Percentiles rank a stretch among this genome's conserved stretches.
phyloP scores from a whole-genome alignment of 2,888 invertebrate genomes.

The Euzetes globulus region DNA sequence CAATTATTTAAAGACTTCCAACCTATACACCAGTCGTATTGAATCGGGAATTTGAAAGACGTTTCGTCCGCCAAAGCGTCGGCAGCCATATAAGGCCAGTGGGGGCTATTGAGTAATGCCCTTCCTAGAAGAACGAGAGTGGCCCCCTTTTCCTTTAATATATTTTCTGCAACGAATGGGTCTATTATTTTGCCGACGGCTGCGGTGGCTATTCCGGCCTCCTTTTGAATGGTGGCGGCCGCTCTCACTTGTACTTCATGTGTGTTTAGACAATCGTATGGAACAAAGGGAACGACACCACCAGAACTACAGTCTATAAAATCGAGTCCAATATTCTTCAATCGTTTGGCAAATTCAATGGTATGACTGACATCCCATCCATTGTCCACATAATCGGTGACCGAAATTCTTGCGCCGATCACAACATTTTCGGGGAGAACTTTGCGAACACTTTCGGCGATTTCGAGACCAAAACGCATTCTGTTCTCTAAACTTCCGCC shows the following conservation, averaged over 20 bases:
- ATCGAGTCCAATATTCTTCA: constrained; percentile 12
- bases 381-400: background rate
- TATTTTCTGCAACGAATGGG: background rate
- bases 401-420: background rate
- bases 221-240: background rate
- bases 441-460: background rate
- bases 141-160: background rate
- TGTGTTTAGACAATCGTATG: background rate
- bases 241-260: background rate
- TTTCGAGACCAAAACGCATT: constrained; percentile 15
- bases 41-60: background rate
- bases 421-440: background rate
- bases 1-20: background rate
- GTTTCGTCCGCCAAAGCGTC: background rate
- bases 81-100: constrained; percentile 20
- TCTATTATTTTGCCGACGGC: constrained; percentile 21
- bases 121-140: background rate
- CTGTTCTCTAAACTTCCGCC: constrained; percentile 23
- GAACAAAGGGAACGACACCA: background rate
- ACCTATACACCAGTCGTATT: constrained; percentile 13
- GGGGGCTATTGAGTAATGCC: constrained; percentile 22
- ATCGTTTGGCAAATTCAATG: constrained; percentile 19
- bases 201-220: background rate
- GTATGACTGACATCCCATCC: constrained; percentile 13
- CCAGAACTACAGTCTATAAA: constrained; percentile 12